phyloP scores from a whole-genome alignment of 2,113 vertebrate genomes.

The Zapornia atra region DNA sequence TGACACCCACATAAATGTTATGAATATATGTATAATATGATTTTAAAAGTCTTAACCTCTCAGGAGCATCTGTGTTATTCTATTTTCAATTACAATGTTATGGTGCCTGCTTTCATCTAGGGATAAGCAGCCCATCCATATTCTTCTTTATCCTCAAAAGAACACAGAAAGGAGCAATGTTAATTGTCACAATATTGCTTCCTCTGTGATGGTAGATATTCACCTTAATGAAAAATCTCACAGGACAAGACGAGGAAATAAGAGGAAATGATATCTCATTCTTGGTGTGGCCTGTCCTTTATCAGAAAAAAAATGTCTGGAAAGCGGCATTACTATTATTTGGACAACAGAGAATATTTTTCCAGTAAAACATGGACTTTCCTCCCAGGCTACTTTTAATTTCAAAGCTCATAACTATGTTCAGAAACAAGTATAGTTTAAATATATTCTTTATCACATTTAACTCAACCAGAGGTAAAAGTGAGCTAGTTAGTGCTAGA shows the following conservation, averaged over 20 bases:
- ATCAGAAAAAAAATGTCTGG: neutral
- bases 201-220: neutral
- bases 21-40: neutral
- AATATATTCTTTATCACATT: neutral
- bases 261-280: neutral
- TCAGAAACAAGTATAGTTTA: neutral
- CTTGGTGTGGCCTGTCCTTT: neutral
- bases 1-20: neutral
- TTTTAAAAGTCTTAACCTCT: neutral
- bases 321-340: neutral
- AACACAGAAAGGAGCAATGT: neutral
- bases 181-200: neutral
- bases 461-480: neutral
- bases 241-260: neutral
- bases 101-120: neutral
- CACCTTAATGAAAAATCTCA: neutral
- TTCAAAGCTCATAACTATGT: neutral
- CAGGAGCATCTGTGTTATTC: neutral
- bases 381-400: neutral
- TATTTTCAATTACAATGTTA: neutral
- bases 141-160: neutral
- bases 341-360: neutral
- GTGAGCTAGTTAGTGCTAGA: neutral
- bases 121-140: neutral
- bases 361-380: neutral